Conservation (phyloP, 2,113 vertebrate genomes). For the Paedocypris sp. region DNA sequence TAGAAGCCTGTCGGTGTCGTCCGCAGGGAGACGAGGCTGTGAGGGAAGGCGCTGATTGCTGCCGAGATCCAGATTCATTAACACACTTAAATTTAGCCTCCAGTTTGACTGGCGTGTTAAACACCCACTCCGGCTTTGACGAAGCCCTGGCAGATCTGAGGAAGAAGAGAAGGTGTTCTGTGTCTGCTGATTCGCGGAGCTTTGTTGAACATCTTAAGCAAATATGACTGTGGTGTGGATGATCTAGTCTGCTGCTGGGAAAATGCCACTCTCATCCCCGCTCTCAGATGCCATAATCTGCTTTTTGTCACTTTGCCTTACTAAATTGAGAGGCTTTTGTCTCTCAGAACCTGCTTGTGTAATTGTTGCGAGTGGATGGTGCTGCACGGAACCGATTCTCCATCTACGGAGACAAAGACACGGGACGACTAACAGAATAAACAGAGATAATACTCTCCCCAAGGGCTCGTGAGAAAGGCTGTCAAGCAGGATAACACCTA, state of each 20-base stretch:
- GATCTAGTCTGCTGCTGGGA: conserved; percentile 21
- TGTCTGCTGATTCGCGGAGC: background rate
- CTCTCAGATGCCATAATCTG: conserved; percentile 33
- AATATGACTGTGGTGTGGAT: conserved; percentile 20
- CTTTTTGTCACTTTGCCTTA: conserved; percentile 30
- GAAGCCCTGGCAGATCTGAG: background rate
- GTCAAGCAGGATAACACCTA: conserved; percentile 8
- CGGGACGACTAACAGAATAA: background rate
- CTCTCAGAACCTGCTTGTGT: conserved; percentile 11
- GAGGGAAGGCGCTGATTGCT: background rate
- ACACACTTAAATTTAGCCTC: conserved; percentile 31
- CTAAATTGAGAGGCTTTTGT: conserved; percentile 24
- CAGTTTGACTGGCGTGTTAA: background rate
- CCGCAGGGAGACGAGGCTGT: background rate
- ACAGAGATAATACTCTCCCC: conserved; percentile 15
- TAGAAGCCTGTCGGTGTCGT: background rate
- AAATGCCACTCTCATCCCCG: conserved; percentile 20
- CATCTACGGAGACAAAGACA: background rate
- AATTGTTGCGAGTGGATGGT: conserved; percentile 1
- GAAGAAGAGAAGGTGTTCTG: background rate
- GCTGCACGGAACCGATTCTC: background rate
- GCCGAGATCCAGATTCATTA: conserved; percentile 20
- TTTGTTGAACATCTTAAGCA: conserved; percentile 29
- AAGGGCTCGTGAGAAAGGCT: conserved; percentile 10
- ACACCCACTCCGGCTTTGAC: conserved; percentile 3